phyloP scores from a whole-genome alignment of 1,140 invertebrate genomes.

The Platyura marginata region DNA sequence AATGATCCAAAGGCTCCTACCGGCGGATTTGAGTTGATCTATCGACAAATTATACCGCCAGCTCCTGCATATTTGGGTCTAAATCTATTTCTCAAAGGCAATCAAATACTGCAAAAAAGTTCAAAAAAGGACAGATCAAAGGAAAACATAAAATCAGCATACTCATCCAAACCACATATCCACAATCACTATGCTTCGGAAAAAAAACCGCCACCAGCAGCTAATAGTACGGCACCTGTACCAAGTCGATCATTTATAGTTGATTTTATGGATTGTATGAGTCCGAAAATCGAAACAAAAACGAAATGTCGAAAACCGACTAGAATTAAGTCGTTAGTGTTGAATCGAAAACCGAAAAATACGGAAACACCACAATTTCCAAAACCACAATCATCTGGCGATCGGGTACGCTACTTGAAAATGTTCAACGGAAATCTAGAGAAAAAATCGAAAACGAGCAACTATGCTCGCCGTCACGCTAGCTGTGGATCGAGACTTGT shows the following conservation, averaged over 20 bases:
- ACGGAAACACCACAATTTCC: not conserved
- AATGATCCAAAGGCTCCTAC: slow-evolving; percentile 61
- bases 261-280: not conserved
- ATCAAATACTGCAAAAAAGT: slow-evolving; percentile 9
- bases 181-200: not conserved
- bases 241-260: not conserved
- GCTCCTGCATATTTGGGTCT: slow-evolving; percentile 67
- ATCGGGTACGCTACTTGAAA: no score
- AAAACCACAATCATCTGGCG: not conserved
- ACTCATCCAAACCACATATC: not conserved
- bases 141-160: not conserved
- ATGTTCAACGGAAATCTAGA: not conserved
- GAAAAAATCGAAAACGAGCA: not conserved
- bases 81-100: slow-evolving; percentile 21
- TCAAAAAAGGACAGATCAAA: slow-evolving; percentile 1
- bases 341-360: not conserved
- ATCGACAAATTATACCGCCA: slow-evolving; percentile 46
- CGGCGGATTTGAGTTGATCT: slow-evolving; percentile 71
- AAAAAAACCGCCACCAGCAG: not conserved
- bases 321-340: not conserved
- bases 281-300: not conserved
- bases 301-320: not conserved
- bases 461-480: not conserved
- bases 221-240: not conserved
- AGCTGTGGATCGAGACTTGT: slow-evolving; percentile 6